A percentile compares a stretch with the other conserved stretches of the same genome.
Evolutionary conservation across 2,888 invertebrate genomes (phyloP).

Genomic region (Leptodirus hochenwartii): DNA sequence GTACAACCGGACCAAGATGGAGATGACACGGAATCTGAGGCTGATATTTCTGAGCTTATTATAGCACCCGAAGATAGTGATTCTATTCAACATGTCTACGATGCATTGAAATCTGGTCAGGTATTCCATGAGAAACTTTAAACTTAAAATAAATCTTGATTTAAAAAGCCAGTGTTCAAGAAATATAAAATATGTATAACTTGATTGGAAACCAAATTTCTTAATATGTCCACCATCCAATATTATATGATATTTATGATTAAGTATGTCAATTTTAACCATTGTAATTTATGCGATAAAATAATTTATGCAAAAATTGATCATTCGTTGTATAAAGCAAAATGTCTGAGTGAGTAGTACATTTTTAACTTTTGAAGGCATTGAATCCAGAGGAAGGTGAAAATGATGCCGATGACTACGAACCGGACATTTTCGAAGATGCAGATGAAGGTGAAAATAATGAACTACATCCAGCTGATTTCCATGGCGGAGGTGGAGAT

Average conservation of each 20-base stretch:
- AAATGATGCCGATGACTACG: slow-evolving; percentile 34
- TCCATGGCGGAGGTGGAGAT: slow-evolving; percentile 29
- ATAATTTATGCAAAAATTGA: neutral
- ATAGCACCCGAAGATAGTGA: slow-evolving; percentile 47
- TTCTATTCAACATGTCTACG: slow-evolving; percentile 47
- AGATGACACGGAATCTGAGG: slow-evolving; percentile 29
- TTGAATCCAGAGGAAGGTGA: slow-evolving; percentile 72
- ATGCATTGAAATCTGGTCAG: slow-evolving; percentile 60
- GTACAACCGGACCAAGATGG: slow-evolving; percentile 24
- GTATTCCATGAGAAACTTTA: slow-evolving; percentile 16
- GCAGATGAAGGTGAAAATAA: slow-evolving; percentile 28
- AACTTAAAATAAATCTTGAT: slow-evolving; percentile 1
- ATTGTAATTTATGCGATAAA: neutral
- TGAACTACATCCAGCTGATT: slow-evolving; percentile 22
- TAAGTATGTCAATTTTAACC: neutral
- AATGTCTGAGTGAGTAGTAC: neutral
- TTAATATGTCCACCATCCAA: neutral
- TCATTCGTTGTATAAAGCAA: slow-evolving; percentile 1
- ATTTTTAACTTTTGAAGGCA: slow-evolving; percentile 18
- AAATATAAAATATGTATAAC: neutral
- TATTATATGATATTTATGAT: neutral
- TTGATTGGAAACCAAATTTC: slow-evolving; percentile 3
- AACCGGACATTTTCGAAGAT: slow-evolving; percentile 30
- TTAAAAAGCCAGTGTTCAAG: slow-evolving; percentile 1
- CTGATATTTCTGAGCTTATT: slow-evolving; percentile 48